Conservation (phyloP, 2,888 invertebrate species). For the Dendrolimus houi region DNA sequence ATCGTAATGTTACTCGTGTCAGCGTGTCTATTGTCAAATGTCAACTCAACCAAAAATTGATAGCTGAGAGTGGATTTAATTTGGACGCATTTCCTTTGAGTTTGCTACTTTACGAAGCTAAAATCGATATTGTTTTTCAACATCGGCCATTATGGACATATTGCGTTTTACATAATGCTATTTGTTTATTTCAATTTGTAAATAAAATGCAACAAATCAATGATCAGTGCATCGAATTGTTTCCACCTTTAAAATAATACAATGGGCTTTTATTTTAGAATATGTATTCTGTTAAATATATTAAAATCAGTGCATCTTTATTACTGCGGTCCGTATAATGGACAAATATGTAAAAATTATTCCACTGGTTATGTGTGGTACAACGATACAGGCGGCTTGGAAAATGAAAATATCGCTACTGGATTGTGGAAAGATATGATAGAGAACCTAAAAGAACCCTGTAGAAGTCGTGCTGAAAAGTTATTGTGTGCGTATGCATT, state of each 20-base stretch:
- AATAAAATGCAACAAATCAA: conserved; percentile 55
- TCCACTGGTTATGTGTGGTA: conserved; percentile 86
- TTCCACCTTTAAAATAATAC: conserved; percentile 37
- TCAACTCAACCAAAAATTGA: too few relatives aligned
- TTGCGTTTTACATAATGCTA: conserved; percentile 14
- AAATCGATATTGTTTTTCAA: conserved; percentile 16
- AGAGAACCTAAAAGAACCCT: conserved; percentile 85
- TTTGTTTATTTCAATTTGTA: conserved; percentile 8
- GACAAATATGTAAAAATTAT: conserved; percentile 85
- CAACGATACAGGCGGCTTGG: conserved; percentile 83
- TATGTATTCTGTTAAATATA: conserved; percentile 52
- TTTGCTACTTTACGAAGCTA: neutral
- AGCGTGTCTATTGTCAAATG: too few relatives aligned
- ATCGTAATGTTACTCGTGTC: too few relatives aligned
- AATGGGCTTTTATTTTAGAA: conserved; percentile 48
- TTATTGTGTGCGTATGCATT: conserved; percentile 95
- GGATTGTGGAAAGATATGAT: conserved; percentile 93
- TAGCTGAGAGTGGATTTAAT: too few relatives aligned
- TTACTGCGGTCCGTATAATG: conserved; percentile 89
- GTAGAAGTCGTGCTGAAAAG: conserved; percentile 91
- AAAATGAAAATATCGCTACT: conserved; percentile 90
- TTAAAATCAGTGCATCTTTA: conserved; percentile 78
- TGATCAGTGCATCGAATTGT: conserved; percentile 41
- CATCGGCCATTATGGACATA: conserved; percentile 63
- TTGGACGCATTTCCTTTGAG: too few relatives aligned